Conservation (phyloP, 2,888 invertebrate species). For the Cryptops parisi region DNA sequence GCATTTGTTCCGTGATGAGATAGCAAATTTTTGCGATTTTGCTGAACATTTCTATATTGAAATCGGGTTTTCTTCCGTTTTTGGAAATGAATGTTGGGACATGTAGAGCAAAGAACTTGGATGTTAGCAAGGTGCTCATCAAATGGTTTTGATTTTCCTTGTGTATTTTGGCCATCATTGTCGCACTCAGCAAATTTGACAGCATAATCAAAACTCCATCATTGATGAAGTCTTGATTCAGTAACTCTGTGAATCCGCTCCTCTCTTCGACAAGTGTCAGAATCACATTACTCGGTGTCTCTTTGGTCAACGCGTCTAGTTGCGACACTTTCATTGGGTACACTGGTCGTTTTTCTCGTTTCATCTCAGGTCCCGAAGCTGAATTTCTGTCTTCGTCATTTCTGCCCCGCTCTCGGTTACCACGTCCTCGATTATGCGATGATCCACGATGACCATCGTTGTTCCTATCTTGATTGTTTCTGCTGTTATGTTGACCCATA, state of each 20-base stretch:
- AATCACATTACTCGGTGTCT: not conserved
- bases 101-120: not conserved
- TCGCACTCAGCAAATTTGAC: not conserved
- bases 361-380: too few relatives aligned
- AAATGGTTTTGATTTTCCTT: conserved; percentile 1
- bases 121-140: not conserved
- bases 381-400: too few relatives aligned
- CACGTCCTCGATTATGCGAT: too few relatives aligned
- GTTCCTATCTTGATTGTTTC: too few relatives aligned
- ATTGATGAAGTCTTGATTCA: not conserved
- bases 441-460: too few relatives aligned
- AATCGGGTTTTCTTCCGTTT: too few relatives aligned
- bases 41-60: not conserved
- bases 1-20: not conserved
- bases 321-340: too few relatives aligned
- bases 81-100: not conserved
- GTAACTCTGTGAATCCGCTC: not conserved
- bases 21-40: not conserved
- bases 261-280: not conserved
- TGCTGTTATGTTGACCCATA: too few relatives aligned
- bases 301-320: not conserved
- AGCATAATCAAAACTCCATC: not conserved
- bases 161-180: not conserved
- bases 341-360: too few relatives aligned
- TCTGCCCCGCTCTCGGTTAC: too few relatives aligned